Conservation (phyloP, 92 coral and sea anemone genomes). For the Zoanthus gigantus region DNA sequence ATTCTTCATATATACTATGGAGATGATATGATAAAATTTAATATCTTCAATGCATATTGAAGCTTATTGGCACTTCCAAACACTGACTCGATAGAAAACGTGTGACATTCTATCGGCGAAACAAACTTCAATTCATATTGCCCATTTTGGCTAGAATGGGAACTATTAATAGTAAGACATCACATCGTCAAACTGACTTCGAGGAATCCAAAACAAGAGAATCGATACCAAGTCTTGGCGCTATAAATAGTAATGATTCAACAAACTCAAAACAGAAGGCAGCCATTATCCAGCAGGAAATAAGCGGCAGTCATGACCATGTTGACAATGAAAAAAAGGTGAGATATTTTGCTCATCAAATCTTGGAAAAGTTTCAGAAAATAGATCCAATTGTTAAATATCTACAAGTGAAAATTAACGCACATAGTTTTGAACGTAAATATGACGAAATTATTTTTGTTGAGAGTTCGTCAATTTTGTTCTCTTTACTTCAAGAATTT, state of each 20-base stretch:
- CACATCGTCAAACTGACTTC: not conserved
- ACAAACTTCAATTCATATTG: not conserved
- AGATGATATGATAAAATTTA: too few relatives aligned
- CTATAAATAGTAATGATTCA: not conserved
- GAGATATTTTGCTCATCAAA: not conserved
- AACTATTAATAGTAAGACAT: not conserved
- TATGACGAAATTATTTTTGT: constrained; percentile 31
- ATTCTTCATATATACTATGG: too few relatives aligned
- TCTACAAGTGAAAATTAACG: constrained; percentile 5
- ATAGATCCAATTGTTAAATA: constrained; percentile 16
- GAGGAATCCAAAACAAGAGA: not conserved
- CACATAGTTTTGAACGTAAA: constrained; percentile 42
- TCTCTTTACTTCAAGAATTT: constrained; percentile 17
- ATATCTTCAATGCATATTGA: too few relatives aligned
- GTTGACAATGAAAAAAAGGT: not conserved
- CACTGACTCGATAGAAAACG: not conserved
- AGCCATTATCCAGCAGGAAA: not conserved
- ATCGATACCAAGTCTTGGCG: not conserved
- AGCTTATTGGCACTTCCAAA: not conserved
- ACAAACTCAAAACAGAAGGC: not conserved
- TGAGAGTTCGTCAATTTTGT: not conserved
- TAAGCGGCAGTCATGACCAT: not conserved
- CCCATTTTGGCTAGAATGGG: not conserved
- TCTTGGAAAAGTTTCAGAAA: not conserved
- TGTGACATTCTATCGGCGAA: too few relatives aligned